Evolutionary conservation across 2,888 invertebrate genomes (phyloP), one percentile per base, ranked within the genome.

Genomic region (Frankliniella fusca): DNA sequence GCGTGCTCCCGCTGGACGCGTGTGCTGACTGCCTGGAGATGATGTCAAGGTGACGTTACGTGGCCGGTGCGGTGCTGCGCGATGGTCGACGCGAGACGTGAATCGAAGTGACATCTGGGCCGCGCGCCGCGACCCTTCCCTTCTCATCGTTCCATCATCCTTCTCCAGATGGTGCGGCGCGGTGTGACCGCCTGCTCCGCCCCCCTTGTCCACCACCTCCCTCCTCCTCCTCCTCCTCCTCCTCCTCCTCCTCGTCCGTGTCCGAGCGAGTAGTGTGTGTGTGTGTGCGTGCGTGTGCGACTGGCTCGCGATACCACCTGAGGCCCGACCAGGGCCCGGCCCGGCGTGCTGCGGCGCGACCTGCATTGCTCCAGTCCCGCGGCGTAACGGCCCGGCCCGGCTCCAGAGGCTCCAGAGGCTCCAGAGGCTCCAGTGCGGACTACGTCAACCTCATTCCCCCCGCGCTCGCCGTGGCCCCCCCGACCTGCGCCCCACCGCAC

Each of bases 261-360:
- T 76, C 11, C 8, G 70, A 10, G 27, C 27, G 70, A 27, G 70
- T 27, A 27, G 54, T 54, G 54, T 20, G 54, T 54, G 18, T 20
- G 18, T 54, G 15, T 54, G 5, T 38, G 38, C 5, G 38, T 38
- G 38, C 5, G 38, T 38, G 38, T 61, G 61, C 8, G 70, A 23
- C 70, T 27, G 70, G 70, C 70, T 23, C 70, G 70, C 70, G 23
- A 23, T n/a, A 61, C 70, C 70, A 76, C 70, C 70, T 76, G 70
- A 76, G 70, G 23, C 70, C 70, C 27, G 70, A 61, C 61, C n/a
- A 15, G 54, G 54, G 54, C 54, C 54, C 54, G 61, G 11, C 61
- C 18, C 12, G 18, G 11, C 61, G 18, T 3, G 61, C 0, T 18
- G 20, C 61, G 61, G 11, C 18, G 20, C 61, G 61, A 61, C 61